phyloP scores from a whole-genome alignment of 2,888 invertebrate species.

The Serripes groenlandicus region DNA sequence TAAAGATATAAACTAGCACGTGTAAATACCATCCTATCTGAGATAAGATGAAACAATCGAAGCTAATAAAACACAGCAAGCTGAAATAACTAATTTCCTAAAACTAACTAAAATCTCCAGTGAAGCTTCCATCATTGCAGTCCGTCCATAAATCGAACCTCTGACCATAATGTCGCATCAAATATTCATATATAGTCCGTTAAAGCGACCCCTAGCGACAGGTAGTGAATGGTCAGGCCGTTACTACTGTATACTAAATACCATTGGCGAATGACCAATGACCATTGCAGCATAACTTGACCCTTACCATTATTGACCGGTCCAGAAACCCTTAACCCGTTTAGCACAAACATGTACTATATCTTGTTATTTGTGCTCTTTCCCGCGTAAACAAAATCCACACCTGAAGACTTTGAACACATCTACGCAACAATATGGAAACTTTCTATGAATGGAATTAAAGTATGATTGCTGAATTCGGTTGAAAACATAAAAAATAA shows the following conservation, averaged over 20 bases:
- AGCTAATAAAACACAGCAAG: background rate
- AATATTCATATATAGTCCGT: slow-evolving; percentile 23
- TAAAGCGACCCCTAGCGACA: slow-evolving; percentile 19
- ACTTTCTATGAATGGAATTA: too few species aligned
- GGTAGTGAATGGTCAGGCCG: slow-evolving; percentile 7
- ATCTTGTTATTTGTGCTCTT: too few species aligned
- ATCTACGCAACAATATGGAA: too few species aligned
- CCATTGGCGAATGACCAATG: slow-evolving; percentile 39
- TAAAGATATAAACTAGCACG: too few species aligned
- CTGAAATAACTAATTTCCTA: background rate
- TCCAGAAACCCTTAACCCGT: too few species aligned
- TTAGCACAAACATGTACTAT: too few species aligned
- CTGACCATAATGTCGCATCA: background rate
- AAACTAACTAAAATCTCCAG: background rate
- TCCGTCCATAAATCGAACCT: background rate
- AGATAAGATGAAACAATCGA: too few species aligned
- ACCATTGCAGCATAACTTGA: slow-evolving; percentile 33
- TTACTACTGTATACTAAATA: slow-evolving; percentile 36
- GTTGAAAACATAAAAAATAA: too few species aligned
- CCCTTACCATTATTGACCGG: background rate
- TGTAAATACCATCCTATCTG: too few species aligned
- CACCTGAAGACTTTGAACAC: too few species aligned
- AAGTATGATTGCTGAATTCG: too few species aligned
- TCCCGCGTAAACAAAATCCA: too few species aligned
- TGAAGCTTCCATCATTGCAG: background rate